These are phyloP conservation scores for Cordylochernes scorpioides DNA, from an alignment of 2,888 invertebrate species.

Conservation along the genomic window DNA sequence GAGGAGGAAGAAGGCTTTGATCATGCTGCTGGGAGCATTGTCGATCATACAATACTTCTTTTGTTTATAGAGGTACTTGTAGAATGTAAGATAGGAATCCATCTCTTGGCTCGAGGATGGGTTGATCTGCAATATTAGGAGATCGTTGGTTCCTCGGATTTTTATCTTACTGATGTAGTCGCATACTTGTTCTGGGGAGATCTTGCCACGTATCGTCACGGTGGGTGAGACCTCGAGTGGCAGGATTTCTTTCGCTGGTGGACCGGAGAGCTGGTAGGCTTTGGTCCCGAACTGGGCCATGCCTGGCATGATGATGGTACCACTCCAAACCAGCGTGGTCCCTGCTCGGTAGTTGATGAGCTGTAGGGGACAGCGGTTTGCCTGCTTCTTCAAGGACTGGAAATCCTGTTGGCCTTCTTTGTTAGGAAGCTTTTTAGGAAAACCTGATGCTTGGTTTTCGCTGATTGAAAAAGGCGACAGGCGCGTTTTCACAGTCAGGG, in stretches of 20 bases:
- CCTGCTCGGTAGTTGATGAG: not conserved
- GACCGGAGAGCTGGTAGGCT: constrained; percentile 39
- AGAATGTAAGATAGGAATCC: too few species aligned
- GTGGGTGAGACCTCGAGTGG: too few species aligned
- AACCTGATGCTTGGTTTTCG: constrained; percentile 7
- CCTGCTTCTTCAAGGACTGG: constrained; percentile 2
- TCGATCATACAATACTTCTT: too few species aligned
- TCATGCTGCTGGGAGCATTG: too few species aligned
- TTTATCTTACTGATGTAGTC: constrained; percentile 74
- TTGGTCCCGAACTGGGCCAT: constrained; percentile 60
- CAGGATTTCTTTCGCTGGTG: constrained; percentile 27
- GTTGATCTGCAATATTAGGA: constrained; percentile 52
- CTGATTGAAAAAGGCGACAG: constrained; percentile 12
- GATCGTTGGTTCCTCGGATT: constrained; percentile 28
- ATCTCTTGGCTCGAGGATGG: too few species aligned
- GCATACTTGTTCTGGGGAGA: constrained; percentile 64
- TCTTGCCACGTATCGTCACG: constrained; percentile 62
- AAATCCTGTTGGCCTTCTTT: too few species aligned
- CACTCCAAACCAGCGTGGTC: constrained; percentile 37
- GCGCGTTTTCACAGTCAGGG: constrained; percentile 15
- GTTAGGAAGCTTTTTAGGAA: too few species aligned
- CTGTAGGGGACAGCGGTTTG: not conserved
- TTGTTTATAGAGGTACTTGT: too few species aligned
- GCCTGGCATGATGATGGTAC: constrained; percentile 64
- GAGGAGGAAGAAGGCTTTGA: too few species aligned